These are phyloP conservation scores for Lepidocolaptes lacrymiger DNA, from an alignment of 2,797 vertebrate genomes.

Conservation along the genomic window DNA sequence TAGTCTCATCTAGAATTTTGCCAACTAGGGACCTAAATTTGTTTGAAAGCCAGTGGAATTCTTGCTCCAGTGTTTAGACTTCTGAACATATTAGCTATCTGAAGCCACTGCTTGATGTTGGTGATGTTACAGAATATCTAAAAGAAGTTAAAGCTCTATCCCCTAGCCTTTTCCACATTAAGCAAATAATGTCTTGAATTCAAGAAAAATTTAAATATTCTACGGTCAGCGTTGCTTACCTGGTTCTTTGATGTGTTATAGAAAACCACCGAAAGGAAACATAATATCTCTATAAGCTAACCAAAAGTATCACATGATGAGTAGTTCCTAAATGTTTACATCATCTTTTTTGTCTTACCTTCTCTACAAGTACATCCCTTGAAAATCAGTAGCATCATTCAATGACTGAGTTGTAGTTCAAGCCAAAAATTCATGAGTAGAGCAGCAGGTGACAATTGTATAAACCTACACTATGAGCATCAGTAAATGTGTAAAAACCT, in stretches of 20 bases:
- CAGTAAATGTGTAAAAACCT: background rate
- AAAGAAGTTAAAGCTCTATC: background rate
- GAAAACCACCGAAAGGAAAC: background rate
- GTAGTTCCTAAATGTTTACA: background rate
- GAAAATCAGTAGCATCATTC: background rate
- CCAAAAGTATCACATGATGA: background rate
- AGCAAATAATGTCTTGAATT: background rate
- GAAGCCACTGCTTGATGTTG: rapidly evolving
- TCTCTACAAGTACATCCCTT: background rate
- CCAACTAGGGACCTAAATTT: background rate
- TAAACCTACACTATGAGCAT: background rate
- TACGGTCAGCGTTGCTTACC: background rate
- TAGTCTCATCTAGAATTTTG: background rate
- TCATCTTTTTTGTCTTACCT: background rate
- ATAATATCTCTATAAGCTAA: background rate
- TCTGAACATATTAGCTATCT: background rate
- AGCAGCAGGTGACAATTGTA: background rate
- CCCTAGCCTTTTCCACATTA: background rate
- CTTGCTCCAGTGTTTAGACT: background rate
- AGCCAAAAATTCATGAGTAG: background rate
- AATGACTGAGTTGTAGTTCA: background rate
- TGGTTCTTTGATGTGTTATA: background rate
- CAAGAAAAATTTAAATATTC: background rate
- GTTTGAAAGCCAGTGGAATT: background rate
- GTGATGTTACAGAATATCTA: background rate